These are phyloP conservation scores for Drosophila anceps DNA, from an alignment of 2,888 invertebrate species.

Conservation along the genomic window DNA sequence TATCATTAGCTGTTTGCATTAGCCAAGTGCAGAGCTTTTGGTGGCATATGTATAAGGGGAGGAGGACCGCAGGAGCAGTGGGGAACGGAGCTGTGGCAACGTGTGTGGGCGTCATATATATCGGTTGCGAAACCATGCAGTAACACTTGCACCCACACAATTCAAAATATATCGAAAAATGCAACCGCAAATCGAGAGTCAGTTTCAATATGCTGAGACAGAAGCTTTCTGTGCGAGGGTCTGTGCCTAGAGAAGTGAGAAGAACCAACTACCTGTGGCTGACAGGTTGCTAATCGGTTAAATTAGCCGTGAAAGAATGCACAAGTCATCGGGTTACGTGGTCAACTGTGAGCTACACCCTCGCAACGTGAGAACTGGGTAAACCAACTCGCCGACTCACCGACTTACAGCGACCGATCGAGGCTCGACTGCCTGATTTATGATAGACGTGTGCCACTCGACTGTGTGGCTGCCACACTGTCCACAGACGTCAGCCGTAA, in stretches of 20 bases:
- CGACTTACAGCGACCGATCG: constrained; percentile 15
- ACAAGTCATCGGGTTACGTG: constrained; percentile 67
- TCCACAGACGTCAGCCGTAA: constrained; percentile 11
- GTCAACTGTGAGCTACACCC: constrained; percentile 56
- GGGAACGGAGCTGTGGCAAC: constrained; percentile 30
- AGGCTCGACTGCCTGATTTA: constrained; percentile 56
- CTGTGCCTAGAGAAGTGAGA: neutral
- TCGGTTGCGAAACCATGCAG: constrained; percentile 66
- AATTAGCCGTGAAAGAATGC: constrained; percentile 80
- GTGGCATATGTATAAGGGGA: neutral
- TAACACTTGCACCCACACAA: constrained; percentile 23
- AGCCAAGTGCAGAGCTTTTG: constrained; percentile 24
- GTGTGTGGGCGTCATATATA: constrained; percentile 73
- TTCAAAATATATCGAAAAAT: constrained; percentile 5
- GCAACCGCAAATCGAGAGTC: constrained; percentile 56
- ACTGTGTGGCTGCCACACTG: constrained; percentile 34
- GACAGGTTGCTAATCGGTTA: constrained; percentile 79
- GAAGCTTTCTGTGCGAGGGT: neutral
- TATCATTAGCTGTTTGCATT: constrained; percentile 57
- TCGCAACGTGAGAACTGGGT: constrained; percentile 72
- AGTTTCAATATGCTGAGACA: constrained; percentile 37
- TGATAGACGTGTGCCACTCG: constrained; percentile 78
- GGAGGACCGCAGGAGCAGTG: no score
- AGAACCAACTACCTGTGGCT: constrained; percentile 9
- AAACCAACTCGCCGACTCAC: constrained; percentile 7